Conservation (phyloP, 2,113 vertebrate species). For the Equus quagga region DNA sequence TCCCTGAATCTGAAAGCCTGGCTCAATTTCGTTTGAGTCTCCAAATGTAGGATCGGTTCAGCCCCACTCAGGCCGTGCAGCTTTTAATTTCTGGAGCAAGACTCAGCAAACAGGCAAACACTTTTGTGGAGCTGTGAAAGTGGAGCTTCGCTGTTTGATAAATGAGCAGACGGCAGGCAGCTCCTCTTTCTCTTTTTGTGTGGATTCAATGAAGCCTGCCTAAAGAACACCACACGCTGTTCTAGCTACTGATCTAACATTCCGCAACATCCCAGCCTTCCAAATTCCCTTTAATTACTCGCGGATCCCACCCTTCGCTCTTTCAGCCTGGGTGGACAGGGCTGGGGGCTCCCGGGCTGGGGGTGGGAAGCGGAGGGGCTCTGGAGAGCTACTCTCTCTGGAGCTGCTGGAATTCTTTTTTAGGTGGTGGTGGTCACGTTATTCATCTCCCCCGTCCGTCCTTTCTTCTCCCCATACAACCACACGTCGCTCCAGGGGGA, state of each 20-base stretch:
- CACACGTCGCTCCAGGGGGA: constrained; percentile 5
- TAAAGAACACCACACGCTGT: constrained; percentile 99
- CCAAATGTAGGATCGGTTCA: constrained; percentile 73
- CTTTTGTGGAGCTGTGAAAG: constrained; percentile 97
- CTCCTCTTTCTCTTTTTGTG: constrained; percentile 96
- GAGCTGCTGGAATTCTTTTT: background rate
- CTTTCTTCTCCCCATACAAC: background rate
- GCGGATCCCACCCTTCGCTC: constrained; percentile 98
- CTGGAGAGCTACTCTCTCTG: constrained; percentile 86
- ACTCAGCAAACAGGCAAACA: constrained; percentile 97
- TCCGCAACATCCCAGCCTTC: constrained; percentile 99
- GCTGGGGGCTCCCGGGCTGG: constrained; percentile 90
- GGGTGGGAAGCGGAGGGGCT: constrained; percentile 90
- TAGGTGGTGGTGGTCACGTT: background rate
- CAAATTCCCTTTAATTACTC: constrained; percentile 99
- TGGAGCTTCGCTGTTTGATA: constrained; percentile 98
- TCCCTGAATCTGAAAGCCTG: constrained; percentile 75
- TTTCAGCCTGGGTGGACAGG: constrained; percentile 96
- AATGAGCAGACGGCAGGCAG: constrained; percentile 99
- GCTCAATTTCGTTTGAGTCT: constrained; percentile 64
- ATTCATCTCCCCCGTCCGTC: background rate
- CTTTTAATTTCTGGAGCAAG: constrained; percentile 95
- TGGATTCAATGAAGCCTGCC: constrained; percentile 99
- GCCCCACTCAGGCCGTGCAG: constrained; percentile 79
- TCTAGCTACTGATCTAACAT: constrained; percentile 99